phyloP scores from a whole-genome alignment of 2,113 vertebrate genomes.

The Sphyrna mokarran region DNA sequence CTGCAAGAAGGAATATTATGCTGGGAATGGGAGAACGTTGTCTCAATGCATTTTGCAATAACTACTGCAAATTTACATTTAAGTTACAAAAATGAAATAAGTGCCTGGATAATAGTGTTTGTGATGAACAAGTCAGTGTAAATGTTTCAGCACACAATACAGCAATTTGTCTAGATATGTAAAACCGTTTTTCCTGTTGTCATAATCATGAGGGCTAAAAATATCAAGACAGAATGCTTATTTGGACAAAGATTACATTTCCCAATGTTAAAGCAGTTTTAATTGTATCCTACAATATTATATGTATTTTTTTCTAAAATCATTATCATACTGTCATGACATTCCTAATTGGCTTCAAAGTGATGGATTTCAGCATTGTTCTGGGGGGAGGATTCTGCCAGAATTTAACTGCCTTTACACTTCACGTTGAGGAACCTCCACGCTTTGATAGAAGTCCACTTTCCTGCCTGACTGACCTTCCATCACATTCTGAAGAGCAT shows the following conservation, averaged over 20 bases:
- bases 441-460: constrained; percentile 37
- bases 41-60: background rate
- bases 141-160: background rate
- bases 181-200: background rate
- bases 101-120: background rate
- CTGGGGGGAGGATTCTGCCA: background rate
- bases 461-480: constrained; percentile 34
- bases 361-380: constrained; percentile 33
- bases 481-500: constrained; percentile 29
- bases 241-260: constrained; percentile 9
- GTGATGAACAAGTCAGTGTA: background rate
- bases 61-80: background rate
- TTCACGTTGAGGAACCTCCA: constrained; percentile 36
- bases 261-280: background rate
- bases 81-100: background rate
- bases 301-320: constrained; percentile 18
- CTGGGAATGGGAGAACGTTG: background rate
- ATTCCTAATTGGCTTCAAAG: constrained; percentile 35
- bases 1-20: background rate
- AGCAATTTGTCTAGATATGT: background rate
- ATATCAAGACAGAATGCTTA: background rate
- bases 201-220: constrained; percentile 9
- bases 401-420: constrained; percentile 36
- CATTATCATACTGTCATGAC: constrained; percentile 19
- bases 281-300: background rate